A percentile compares a stretch with the other conserved stretches of the same genome.
Evolutionary conservation across 1,140 invertebrate species (phyloP).

Genomic region (Vanessa atalanta): DNA sequence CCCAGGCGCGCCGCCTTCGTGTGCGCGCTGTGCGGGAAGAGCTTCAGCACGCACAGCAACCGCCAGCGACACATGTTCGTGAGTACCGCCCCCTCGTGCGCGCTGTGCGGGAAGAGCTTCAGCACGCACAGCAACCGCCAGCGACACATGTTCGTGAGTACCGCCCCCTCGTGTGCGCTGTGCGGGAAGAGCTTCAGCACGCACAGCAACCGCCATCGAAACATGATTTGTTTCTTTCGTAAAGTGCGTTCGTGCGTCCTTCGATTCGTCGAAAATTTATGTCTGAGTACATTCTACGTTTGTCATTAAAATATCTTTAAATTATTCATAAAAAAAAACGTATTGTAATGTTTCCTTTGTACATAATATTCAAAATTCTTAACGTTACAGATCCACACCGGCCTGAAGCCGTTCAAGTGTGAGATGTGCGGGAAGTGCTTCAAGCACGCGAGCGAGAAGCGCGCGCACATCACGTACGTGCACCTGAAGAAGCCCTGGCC

Average conservation of each 20-base stretch:
- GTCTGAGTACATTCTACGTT: too few species aligned
- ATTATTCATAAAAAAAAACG: not conserved
- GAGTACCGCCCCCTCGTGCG: constrained; percentile 39
- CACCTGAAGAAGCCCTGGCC: constrained; percentile 75
- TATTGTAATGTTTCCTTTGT: too few species aligned
- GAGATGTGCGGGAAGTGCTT: constrained; percentile 91
- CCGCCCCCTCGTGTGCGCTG: constrained; percentile 50
- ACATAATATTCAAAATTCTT: constrained; percentile 47
- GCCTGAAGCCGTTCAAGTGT: constrained; percentile 89
- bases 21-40: constrained; percentile 62
- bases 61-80: constrained; percentile 67
- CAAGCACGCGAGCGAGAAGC: constrained; percentile 78
- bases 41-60: constrained; percentile 64
- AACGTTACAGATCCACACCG: constrained; percentile 89
- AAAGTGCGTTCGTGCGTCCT: too few species aligned
- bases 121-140: constrained; percentile 60
- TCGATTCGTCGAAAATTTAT: too few species aligned
- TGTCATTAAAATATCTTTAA: too few species aligned
- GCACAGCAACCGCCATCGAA: constrained; percentile 43
- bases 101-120: constrained; percentile 54
- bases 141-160: constrained; percentile 55
- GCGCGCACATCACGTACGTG: constrained; percentile 67
- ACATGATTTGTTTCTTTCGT: too few species aligned
- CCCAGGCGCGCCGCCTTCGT: constrained; percentile 42
- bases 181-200: constrained; percentile 67